phyloP scores from a whole-genome alignment of 2,113 vertebrate species.

The Sialia sialis region DNA sequence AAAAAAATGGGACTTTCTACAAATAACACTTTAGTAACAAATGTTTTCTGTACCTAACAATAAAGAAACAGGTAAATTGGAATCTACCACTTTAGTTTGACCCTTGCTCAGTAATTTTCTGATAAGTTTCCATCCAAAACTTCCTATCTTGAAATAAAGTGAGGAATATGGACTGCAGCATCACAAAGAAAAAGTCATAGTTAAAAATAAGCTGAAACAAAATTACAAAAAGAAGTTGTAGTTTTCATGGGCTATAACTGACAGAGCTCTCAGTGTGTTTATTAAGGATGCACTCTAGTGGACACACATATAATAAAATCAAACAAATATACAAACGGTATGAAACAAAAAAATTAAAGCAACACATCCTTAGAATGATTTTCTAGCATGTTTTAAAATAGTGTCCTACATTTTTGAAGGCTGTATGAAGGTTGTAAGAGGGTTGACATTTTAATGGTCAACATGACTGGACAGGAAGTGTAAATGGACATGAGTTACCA shows the following conservation, averaged over 20 bases:
- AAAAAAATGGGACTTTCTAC: background rate
- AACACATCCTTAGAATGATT: background rate
- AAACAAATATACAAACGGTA: background rate
- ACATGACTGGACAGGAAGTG: background rate
- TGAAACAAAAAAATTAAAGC: background rate
- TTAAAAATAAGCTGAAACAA: background rate
- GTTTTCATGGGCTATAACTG: background rate
- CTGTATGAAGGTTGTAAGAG: background rate
- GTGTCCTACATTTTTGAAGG: background rate
- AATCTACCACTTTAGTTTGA: background rate
- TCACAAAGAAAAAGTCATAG: background rate
- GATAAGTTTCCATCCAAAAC: background rate
- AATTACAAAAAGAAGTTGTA: background rate
- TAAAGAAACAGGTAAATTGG: background rate
- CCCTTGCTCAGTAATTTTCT: background rate
- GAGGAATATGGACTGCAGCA: background rate
- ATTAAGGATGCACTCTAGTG: constrained; percentile 58
- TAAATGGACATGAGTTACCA: background rate
- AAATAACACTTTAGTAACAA: background rate
- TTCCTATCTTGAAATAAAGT: background rate
- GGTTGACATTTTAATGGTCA: background rate
- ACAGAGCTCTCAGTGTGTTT: background rate
- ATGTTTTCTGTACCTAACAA: background rate
- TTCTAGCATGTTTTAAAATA: background rate
- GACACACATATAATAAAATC: background rate